A percentile compares a stretch with the other conserved stretches of the same genome.
Conservation (phyloP, 2,797 vertebrate species). For the Acipenser oxyrinchus region DNA sequence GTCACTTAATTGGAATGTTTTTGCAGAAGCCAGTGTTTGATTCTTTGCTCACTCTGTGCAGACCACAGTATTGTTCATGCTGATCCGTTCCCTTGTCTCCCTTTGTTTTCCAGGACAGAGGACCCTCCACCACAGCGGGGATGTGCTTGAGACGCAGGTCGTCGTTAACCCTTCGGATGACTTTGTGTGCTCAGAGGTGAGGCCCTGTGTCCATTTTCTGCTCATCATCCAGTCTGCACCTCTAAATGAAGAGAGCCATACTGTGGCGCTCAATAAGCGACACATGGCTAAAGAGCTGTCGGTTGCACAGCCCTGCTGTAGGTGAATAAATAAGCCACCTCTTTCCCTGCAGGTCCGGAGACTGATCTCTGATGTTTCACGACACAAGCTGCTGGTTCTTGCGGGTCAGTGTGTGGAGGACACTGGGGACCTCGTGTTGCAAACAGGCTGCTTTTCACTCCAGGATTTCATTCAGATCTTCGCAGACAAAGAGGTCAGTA, state of each 20-base stretch:
- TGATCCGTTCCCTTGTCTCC: too few relatives aligned
- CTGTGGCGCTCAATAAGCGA: too few relatives aligned
- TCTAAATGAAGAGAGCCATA: background rate
- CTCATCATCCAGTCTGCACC: background rate
- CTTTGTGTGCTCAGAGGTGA: conserved; percentile 80
- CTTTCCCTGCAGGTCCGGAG: conserved; percentile 62
- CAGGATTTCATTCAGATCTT: conserved; percentile 75
- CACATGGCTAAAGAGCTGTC: too few relatives aligned
- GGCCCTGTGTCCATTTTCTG: conserved; percentile 12
- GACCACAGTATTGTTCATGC: too few relatives aligned
- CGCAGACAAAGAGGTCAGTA: conserved; percentile 70
- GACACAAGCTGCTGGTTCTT: conserved; percentile 80
- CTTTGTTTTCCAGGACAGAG: conserved; percentile 62
- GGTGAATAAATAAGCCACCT: too few relatives aligned
- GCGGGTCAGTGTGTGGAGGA: conserved; percentile 76
- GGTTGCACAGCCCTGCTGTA: too few relatives aligned
- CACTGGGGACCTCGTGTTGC: conserved; percentile 76
- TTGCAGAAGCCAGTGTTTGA: too few relatives aligned
- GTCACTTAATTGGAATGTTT: too few relatives aligned
- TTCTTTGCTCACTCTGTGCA: too few relatives aligned
- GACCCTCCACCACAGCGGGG: conserved; percentile 78
- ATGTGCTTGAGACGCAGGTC: conserved; percentile 76
- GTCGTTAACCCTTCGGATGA: conserved; percentile 77
- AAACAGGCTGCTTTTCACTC: conserved; percentile 72
- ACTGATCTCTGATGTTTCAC: conserved; percentile 67